Evolutionary conservation across 2,888 invertebrate species (phyloP).

Genomic region (Dolichopus griseipennis): DNA sequence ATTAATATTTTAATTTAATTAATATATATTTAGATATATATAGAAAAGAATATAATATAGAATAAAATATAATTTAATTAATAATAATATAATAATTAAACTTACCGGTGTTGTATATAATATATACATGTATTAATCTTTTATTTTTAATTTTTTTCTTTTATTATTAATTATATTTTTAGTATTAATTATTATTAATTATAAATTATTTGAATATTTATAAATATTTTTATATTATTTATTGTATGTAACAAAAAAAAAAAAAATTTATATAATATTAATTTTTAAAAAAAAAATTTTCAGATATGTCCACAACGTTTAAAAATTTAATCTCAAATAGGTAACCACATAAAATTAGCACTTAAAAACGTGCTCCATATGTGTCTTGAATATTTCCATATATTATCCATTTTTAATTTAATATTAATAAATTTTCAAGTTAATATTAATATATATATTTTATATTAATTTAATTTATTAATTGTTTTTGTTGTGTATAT

Average conservation of each 20-base stretch:
- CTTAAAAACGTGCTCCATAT: conserved; percentile 8
- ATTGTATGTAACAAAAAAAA: no score
- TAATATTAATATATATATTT: neutral
- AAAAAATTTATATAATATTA: no score
- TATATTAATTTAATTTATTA: neutral
- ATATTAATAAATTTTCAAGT: neutral
- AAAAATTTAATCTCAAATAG: conserved; percentile 7
- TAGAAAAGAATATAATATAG: neutral
- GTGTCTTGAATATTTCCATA: neutral
- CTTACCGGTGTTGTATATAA: neutral
- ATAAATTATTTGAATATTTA: neutral
- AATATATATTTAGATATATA: neutral
- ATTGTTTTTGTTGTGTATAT: neutral
- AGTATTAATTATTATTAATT: neutral
- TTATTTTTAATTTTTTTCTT: no score
- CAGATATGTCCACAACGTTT: neutral
- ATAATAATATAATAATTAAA: neutral
- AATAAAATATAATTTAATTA: neutral
- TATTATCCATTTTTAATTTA: neutral
- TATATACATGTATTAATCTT: neutral
- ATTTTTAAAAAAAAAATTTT: no score
- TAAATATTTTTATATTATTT: no score
- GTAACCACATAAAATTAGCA: conserved; percentile 12
- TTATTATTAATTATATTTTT: no score
- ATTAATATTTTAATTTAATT: neutral